Evolutionary conservation across 2,888 invertebrate species (phyloP), one percentile per base, ranked within the genome.

Genomic region (Phengaris alcon): DNA sequence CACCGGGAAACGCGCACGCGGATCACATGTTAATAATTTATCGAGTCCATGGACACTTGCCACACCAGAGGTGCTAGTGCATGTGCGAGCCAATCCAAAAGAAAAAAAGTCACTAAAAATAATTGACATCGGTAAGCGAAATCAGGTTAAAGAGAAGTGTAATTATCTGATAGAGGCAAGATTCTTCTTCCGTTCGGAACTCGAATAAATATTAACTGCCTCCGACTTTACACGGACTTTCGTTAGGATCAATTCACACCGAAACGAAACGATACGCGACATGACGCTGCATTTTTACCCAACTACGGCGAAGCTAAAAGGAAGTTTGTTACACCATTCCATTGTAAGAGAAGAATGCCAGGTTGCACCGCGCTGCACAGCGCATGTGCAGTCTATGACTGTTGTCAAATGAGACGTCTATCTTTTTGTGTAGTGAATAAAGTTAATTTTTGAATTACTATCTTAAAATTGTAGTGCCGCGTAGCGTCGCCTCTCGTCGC

Each of bases 121-220:
- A 15, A 9, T 15, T 15, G 2, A 22, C 57, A 22, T 15, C 4
- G 35, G 22, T 22, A 0, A 59, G 8, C 22, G 22, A 57, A 68
- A 68, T 68, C 35, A 3, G 35, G 4, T 44, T 68, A 68, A 68
- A 68, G 68, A 68, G 44, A 9, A 68, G 12, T 68, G 68, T 13
- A 68, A 68, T 68, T 44, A 68, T 68, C 68, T 68, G 68, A 68
- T 44, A 68, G 68, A 68, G n/a, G 12, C 68, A 10, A 68, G 68
- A 44, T 55, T 55, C 55, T 1, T 68, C 44, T 68, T 44, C 44
- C 68, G 68, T 12, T 13, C 68, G 44, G 12, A 13, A 55, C 12
- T 68, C 68, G 12, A 44, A 35, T 68, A 12, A 68, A 44, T 68
- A 68, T 44, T 68, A 44, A 68, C 44, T 68, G 44, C 44, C 44